Evolutionary conservation across 2,888 invertebrate genomes (phyloP).

Genomic region (Sphaeridia pumilis): DNA sequence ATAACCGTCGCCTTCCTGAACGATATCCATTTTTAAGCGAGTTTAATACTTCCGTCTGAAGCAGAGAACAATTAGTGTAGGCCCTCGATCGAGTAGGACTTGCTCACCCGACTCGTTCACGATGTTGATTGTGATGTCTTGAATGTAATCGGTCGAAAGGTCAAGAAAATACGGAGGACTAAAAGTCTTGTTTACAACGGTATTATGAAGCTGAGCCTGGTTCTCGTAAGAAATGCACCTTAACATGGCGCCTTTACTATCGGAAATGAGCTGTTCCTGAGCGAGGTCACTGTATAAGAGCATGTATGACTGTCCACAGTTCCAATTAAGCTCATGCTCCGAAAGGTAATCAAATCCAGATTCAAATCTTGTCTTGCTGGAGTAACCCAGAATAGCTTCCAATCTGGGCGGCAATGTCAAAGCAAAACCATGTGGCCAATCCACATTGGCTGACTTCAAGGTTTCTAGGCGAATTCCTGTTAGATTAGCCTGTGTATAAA

Average conservation of each 20-base stretch:
- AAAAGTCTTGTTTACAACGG: background rate
- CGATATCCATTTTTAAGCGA: background rate
- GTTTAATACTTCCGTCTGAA: background rate
- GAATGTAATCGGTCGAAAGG: background rate
- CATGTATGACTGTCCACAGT: background rate
- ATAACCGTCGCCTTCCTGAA: background rate
- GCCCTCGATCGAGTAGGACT: background rate
- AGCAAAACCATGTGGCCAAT: background rate
- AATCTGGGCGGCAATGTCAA: background rate
- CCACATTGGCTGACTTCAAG: background rate
- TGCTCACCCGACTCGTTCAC: background rate
- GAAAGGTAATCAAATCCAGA: background rate
- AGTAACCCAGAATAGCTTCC: background rate
- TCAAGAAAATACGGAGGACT: background rate
- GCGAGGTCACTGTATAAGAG: background rate
- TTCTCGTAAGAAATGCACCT: background rate
- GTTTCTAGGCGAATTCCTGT: background rate
- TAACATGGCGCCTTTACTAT: background rate
- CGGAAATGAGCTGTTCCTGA: background rate
- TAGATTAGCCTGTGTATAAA: background rate
- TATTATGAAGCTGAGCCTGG: background rate
- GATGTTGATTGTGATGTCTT: background rate
- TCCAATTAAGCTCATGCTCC: background rate
- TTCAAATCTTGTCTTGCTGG: background rate
- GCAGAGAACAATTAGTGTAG: background rate